Conservation (phyloP, 1,140 invertebrate species). For the Globodera rostochiensis region DNA sequence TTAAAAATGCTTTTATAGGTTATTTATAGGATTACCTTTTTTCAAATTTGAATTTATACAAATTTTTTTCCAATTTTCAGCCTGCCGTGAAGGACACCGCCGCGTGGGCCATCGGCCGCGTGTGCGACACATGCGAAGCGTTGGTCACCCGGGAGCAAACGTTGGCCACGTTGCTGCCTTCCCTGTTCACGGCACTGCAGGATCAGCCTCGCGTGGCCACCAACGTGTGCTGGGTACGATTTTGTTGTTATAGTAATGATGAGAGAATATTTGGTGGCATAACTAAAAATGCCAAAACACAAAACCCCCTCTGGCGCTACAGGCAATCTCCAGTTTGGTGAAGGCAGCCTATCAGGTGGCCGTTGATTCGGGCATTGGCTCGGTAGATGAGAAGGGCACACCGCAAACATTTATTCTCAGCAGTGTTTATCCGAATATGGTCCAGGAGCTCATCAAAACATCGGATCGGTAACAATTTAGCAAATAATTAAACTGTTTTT, state of each 20-base stretch:
- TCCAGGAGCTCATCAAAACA: slow-evolving; percentile 85
- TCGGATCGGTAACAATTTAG: slow-evolving; percentile 77
- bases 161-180: slow-evolving; percentile 81
- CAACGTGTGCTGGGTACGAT: slow-evolving; percentile 89
- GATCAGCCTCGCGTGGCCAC: slow-evolving; percentile 92
- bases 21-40: too few relatives aligned
- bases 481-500: neutral
- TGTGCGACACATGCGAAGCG: slow-evolving; percentile 94
- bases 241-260: neutral
- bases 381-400: slow-evolving; percentile 66
- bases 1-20: too few relatives aligned
- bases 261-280: slow-evolving; percentile 6
- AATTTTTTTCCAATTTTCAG: slow-evolving; percentile 33
- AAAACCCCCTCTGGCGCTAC: slow-evolving; percentile 16
- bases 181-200: slow-evolving; percentile 80
- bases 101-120: slow-evolving; percentile 95
- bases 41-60: too few relatives aligned
- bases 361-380: slow-evolving; percentile 68
- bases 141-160: slow-evolving; percentile 87
- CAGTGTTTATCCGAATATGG: slow-evolving; percentile 87
- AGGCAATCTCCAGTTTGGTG: slow-evolving; percentile 91
- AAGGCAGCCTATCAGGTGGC: slow-evolving; percentile 88
- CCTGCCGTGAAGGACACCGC: slow-evolving; percentile 91
- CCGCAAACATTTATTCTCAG: slow-evolving; percentile 92
- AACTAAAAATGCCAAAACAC: neutral